Conservation (phyloP, 23 tunicate species). For the Halocynthia roretzi region DNA sequence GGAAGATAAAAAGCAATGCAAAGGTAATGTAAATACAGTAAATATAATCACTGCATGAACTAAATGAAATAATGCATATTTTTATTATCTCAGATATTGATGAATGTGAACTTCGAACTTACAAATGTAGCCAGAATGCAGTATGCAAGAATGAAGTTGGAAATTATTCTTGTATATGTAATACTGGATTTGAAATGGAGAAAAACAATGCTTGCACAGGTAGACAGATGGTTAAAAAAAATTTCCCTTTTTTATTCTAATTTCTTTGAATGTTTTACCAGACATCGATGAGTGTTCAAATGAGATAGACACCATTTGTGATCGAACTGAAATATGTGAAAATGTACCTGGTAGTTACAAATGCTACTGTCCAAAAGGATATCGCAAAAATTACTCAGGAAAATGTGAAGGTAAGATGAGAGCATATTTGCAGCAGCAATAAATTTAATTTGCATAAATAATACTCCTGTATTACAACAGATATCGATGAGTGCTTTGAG, state of each 20-base stretch:
- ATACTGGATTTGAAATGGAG: slow-evolving; percentile 1
- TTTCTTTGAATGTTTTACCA: slow-evolving; percentile 3
- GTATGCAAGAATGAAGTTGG: slow-evolving; percentile 16
- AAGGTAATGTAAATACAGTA: background rate
- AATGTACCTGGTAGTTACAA: slow-evolving; percentile 33
- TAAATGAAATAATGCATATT: background rate
- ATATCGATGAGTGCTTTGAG: slow-evolving; percentile 45
- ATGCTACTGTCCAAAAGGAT: slow-evolving; percentile 24
- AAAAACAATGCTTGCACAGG: background rate
- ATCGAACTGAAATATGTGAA: background rate
- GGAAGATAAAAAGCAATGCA: slow-evolving; percentile 24
- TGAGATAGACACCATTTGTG: background rate
- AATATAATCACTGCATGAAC: no score
- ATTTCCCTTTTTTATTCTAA: background rate
- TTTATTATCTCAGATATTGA: slow-evolving; percentile 21
- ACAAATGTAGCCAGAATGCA: slow-evolving; percentile 5
- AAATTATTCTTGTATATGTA: slow-evolving; percentile 16
- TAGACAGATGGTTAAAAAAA: background rate
- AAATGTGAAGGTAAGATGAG: background rate
- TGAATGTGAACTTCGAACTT: slow-evolving; percentile 25
- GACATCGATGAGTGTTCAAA: slow-evolving; percentile 36
- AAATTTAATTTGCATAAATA: background rate
- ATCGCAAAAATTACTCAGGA: slow-evolving; percentile 18
- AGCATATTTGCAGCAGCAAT: no score
- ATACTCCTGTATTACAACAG: background rate